Base-by-base conservation (phyloP, 2,797 vertebrate genomes). In the Micromesistius poutassou region DNA sequence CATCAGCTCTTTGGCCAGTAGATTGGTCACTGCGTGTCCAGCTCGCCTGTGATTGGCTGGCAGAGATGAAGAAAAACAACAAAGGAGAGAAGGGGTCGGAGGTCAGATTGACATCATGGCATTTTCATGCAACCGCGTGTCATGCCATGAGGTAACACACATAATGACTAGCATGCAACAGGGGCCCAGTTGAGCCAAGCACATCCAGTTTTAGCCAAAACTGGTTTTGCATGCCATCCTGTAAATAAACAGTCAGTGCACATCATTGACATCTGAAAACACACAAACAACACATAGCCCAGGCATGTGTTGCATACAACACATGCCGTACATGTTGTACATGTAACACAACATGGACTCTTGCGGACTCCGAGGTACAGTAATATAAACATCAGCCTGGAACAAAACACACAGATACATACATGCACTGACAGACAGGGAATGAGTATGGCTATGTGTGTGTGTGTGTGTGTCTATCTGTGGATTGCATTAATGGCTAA, bases 1-100 rank as follows among this genome's bases (percentile, higher is more conserved):
- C 85, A 94, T 94, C 86, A 97, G 91, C 89, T 96, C 96, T 76
- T 96, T 96, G 89, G 95, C 96, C 86, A 98, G 93, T 81, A 96
- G 86, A 86, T 93, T 95, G 36, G 96, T 97, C 90, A 96, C 94
- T 72, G 94, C 95, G 79, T 95, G 95, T 74, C 96, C 96, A 70
- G 94, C 94, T 92, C 95, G 91, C 89, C 95, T 90, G 89, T 96
- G 94, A 88, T 96, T 96, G 85, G 92, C 96, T 97, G 86, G 33
- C 73, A 71, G 72, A 71, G 84, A 35, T 90, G 30, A 85, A 30
- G 83, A 19, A 81, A 73, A 76, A 75, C 46, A 25, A 73, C 6
- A 75, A 12, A 14, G n/a, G 10, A 30, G 12, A 40, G 40, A 22
- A 81, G 50, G 78, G 19, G 28, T 4, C 78, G 13, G 2, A 66